Base-by-base conservation (phyloP, 2,888 invertebrate species). In the Spilarctia lutea region DNA sequence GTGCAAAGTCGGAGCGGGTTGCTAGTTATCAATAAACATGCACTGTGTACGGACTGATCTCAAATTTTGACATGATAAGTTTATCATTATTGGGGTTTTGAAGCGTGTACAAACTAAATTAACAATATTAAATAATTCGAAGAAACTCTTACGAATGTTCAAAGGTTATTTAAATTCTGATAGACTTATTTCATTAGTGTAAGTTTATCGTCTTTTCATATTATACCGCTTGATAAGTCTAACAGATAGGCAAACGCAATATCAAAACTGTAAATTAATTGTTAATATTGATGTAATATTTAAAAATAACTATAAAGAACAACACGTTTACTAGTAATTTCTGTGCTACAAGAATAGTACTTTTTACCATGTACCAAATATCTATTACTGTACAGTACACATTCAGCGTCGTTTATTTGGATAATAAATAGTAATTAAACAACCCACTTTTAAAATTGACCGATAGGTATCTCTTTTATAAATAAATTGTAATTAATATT, bases 401-500 rank as follows among this genome's bases (percentile, higher is more conserved):
- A 16, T 8, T 1, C 45, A 45, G 18, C 13, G 7, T 48, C 20
- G 20, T 48, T 20, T 48, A 20, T 48, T 16, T 0, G 45, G 42
- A 42, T 48, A 20, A 52, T 24, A 52, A 52, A 52, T 52, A 52
- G 24, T 24, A 20, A 8, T 24, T 56, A 56, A 56, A 13, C n/a
- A 10, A 10, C 3, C 1, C 7, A n/a, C n/a, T 11, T n/a, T 45
- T 42, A 42, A n/a, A 56, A n/a, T 8, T n/a, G 60, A 11, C 13
- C 27, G n/a, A 13, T 33, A 33, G 4, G 33, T 27, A 13, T 60
- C 13, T 27, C n/a, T 27, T 16, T n/a, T 11, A 11, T n/a, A 4
- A 27, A 3, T 13, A 60, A 11, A 56, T 60, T 27, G 18, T 52
- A 24, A 45, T 56, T 2, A 71, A 75, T 71, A 73, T 72, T 72